These are phyloP conservation scores for Sparus aurata DNA, from an alignment of 2,797 vertebrate species.

Conservation along the genomic window DNA sequence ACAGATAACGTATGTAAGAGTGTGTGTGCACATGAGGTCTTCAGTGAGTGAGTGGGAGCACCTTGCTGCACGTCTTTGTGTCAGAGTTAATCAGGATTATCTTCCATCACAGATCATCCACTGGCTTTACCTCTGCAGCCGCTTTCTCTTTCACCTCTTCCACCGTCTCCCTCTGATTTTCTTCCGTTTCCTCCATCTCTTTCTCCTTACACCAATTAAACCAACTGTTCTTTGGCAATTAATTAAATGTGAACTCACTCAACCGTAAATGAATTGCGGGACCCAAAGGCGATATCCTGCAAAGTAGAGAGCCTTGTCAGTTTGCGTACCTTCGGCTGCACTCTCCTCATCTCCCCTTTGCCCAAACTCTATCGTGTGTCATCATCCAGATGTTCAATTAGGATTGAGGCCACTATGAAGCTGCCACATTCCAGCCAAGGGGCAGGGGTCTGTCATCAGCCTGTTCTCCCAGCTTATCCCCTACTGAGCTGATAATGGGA, in stretches of 20 bases:
- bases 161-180: neutral
- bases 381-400: constrained; percentile 65
- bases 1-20: neutral
- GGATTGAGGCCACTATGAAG: constrained; percentile 58
- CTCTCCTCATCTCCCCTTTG: neutral
- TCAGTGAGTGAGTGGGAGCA: constrained; percentile 7
- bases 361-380: neutral
- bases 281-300: neutral
- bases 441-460: constrained; percentile 58
- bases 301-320: neutral
- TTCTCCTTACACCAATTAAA: neutral
- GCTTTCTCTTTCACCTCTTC: constrained; percentile 40
- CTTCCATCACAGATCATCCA: constrained; percentile 73
- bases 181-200: neutral
- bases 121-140: constrained; percentile 33
- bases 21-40: neutral
- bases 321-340: neutral
- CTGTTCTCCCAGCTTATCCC: constrained; percentile 72
- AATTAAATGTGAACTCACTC: neutral
- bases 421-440: constrained; percentile 41
- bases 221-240: too few relatives aligned
- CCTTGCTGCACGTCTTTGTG: constrained; percentile 52
- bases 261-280: neutral
- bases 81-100: constrained; percentile 78
- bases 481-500: constrained; percentile 81